Conservation (phyloP, 2,113 vertebrate species). For the Zapornia atra region DNA sequence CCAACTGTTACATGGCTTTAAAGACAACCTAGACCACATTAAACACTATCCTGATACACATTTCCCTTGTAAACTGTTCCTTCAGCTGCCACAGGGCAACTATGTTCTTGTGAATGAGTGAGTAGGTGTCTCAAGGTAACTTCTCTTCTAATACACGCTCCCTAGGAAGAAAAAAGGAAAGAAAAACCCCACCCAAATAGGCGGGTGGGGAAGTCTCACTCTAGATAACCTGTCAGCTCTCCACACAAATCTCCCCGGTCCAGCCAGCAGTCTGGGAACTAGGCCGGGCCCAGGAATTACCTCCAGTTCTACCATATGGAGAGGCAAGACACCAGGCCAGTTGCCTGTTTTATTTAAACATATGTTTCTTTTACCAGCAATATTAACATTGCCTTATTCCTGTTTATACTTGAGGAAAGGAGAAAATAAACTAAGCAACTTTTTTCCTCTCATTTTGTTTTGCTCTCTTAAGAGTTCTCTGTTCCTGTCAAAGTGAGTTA, state of each 20-base stretch:
- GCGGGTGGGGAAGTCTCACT: background rate
- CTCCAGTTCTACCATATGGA: background rate
- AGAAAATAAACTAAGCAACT: conserved; percentile 39
- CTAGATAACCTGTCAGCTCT: background rate
- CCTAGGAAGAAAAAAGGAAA: background rate
- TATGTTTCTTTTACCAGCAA: conserved; percentile 8
- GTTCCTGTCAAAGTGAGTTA: conserved; percentile 51
- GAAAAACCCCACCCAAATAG: too few species aligned
- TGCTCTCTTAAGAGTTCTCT: background rate
- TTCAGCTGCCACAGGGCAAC: background rate
- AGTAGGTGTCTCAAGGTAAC: background rate
- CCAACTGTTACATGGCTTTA: background rate
- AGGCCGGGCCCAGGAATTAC: background rate
- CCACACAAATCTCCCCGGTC: background rate
- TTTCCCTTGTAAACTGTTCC: background rate
- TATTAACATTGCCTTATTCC: conserved; percentile 25
- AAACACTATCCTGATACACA: accelerated
- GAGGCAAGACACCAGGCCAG: background rate
- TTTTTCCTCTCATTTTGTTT: conserved; percentile 2
- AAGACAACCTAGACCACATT: background rate
- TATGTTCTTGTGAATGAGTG: background rate
- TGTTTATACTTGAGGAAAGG: conserved; percentile 47
- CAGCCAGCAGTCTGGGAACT: background rate
- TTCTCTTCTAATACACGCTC: background rate
- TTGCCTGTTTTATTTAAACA: background rate